Conservation (phyloP, 2,113 vertebrate genomes). For the Coptodon bakossiorum region DNA sequence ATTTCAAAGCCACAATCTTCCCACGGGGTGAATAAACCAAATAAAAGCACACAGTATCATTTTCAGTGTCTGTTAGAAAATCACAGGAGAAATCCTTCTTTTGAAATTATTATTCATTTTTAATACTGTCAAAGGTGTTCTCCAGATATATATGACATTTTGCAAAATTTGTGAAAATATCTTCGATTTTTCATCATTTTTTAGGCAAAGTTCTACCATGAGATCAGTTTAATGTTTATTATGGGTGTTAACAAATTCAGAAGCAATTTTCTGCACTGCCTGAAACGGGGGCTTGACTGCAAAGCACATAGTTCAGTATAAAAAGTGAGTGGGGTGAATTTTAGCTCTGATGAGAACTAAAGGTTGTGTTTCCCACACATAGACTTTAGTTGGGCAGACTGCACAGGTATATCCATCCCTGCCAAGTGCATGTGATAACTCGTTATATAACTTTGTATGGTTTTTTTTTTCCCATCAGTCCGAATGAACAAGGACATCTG, state of each 20-base stretch:
- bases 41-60: neutral
- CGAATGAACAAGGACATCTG: neutral
- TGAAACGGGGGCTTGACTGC: neutral
- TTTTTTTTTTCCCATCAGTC: fast-evolving
- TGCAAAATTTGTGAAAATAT: neutral
- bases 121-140: neutral
- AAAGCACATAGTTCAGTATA: neutral
- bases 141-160: neutral
- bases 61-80: neutral
- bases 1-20: neutral
- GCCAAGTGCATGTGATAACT: neutral
- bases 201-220: neutral
- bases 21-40: neutral
- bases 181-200: neutral
- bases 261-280: neutral
- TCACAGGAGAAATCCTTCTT: neutral
- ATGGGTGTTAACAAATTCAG: neutral
- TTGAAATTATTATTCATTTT: neutral
- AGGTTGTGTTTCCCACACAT: neutral
- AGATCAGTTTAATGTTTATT: neutral
- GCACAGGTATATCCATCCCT: neutral
- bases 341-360: neutral
- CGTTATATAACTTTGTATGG: neutral
- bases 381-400: neutral
- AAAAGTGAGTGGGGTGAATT: neutral